Evolutionary conservation across 2,113 vertebrate species (phyloP).

Genomic region (Oreochromis aureus): DNA sequence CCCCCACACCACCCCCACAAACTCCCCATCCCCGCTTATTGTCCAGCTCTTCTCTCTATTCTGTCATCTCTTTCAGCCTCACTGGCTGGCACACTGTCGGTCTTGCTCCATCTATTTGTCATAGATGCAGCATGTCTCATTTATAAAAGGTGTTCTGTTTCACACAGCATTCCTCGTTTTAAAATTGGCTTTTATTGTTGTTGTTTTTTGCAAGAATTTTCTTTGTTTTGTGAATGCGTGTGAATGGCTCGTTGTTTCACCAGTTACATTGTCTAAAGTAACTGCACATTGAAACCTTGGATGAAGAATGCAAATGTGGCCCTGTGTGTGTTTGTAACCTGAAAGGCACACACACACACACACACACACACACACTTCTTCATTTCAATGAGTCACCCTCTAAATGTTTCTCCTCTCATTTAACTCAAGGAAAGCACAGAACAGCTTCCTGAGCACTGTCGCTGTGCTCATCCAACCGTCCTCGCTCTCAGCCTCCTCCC

Average conservation of each 20-base stretch:
- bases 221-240: neutral
- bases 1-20: neutral
- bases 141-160: slow-evolving; percentile 12
- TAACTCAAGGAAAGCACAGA: slow-evolving; percentile 29
- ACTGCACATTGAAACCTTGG: neutral
- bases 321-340: slow-evolving; percentile 23
- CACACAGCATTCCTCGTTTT: neutral
- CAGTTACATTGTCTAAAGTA: neutral
- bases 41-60: slow-evolving; percentile 13
- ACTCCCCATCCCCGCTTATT: neutral
- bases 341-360: neutral
- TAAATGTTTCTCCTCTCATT: slow-evolving; percentile 45
- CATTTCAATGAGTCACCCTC: slow-evolving; percentile 43
- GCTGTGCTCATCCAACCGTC: slow-evolving; percentile 7
- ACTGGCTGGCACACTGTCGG: neutral
- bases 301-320: slow-evolving; percentile 6
- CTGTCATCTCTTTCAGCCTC: slow-evolving; percentile 3
- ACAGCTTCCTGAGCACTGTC: slow-evolving; percentile 23
- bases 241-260: neutral
- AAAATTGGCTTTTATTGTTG: neutral
- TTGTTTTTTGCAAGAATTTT: neutral
- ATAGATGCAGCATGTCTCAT: neutral
- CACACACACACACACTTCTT: neutral
- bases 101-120: neutral
- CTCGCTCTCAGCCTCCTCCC: neutral